Evolutionary conservation across 37 sponge, comb jelly and placozoan genomes (phyloP), one percentile per base, ranked within the genome.

Genomic region (Bolinopsis microptera): DNA sequence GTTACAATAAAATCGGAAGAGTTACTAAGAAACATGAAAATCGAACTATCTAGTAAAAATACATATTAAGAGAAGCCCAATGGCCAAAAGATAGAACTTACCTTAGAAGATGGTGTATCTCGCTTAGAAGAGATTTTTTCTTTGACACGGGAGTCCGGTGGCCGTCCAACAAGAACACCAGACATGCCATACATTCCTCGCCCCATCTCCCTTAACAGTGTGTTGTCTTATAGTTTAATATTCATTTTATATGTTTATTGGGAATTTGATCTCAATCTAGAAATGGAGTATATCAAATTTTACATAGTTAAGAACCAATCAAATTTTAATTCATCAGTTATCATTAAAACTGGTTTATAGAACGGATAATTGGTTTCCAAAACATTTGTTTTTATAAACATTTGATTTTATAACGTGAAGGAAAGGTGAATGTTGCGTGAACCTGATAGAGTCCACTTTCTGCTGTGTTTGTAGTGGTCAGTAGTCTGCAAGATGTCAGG

Each of bases 401-500:
- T n/a, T n/a, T n/a, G n/a, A n/a, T 48, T 48, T 5, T 48, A 48
- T 18, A 48, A 48, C 61, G 13, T 48, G 75, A 30, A 72, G 75
- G 3, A 5, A 28, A 28, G 18, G 75, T 23, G 75, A n/a, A n/a
- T 30, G 75, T 21, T 72, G 31, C 13, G 75, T n/a, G 31, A 72
- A 28, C 90, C 90, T 86, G 90, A 25, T 28, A 86, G 90, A 39
- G 90, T 86, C 90, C 90, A 86, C 30, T 86, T 86, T 9, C 90
- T 13, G 48, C 90, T 86, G 90, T 86, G 90, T 30, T 86, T 86
- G 61, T 41, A 86, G 30, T 86, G 90, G 28, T 86, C 90, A 39
- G 61, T 24, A 27, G 90, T 86, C 35, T 86, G 41, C 5, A 86
- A 34, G 61, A 86, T 86, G 61, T 86, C 90, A 16, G 90, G 90